Evolutionary conservation across 2,888 invertebrate genomes (phyloP), one percentile per base, ranked within the genome.

Genomic region (Nasonovia ribisnigri): DNA sequence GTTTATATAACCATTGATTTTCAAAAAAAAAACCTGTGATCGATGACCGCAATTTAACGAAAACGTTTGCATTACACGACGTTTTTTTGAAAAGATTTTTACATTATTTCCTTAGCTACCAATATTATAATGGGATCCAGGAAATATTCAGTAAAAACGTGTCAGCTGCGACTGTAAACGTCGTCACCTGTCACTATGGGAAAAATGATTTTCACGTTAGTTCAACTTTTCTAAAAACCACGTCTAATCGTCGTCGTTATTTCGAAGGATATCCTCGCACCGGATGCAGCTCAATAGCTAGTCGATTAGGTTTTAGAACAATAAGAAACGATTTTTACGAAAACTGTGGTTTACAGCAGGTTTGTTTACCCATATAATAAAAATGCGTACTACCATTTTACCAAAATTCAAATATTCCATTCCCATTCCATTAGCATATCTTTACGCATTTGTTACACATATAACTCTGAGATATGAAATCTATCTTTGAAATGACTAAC

Each of bases 191-290:
- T 91, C 54, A 43, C 46, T 20, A 51, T 0, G 6, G 26, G 51
- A 51, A 29, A 51, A 42, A 51, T 51, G 5, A 42, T 84, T 84
- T 54, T 91, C 24, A 43, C n/a, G 54, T 86, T 84, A 91, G 3
- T 84, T 42, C 11, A 90, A 77, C 90, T 77, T 90, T 90, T 67
- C 84, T 91, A 84, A 57, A 46, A 91, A 57, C 84, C 84, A 84
- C n/a, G 24, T 84, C 84, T 86, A 86, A 91, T 91, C n/a, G 84
- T n/a, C 20, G 57, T 84, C 42, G 24, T 54, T 91, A 43, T 36
- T 54, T 46, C 42, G 42, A 43, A 84, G 84, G 43, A 43, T 77
- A 90, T 77, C 13, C 13, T 46, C 43, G 10, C n/a, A 86, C 57
- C 54, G 57, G 57, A 91, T 91, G 29, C 54, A 54, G 20, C 43